Base-by-base conservation (phyloP, 1,140 invertebrate species). In the Bombus confusus region DNA sequence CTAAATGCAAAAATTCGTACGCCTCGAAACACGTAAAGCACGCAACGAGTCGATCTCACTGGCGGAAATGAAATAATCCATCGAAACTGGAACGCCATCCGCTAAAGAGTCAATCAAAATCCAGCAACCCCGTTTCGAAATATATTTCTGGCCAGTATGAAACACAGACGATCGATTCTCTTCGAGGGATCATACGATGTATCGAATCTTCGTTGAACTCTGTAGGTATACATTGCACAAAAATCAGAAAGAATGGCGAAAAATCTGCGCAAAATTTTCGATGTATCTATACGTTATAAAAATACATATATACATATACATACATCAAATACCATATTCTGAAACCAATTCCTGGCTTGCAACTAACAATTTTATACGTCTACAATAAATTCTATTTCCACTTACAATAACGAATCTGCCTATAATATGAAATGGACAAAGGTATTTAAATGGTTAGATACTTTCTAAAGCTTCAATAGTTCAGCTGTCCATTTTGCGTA, bases 61-160 rank as follows among this genome's bases (percentile, higher is more conserved):
- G 72, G 18, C 74, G 47, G 47, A 57, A 76, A 76, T 76, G 74
- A 76, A 76, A 76, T 76, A 76, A 76, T 76, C 74, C 74, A 59
- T 76, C 47, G 74, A 76, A n/a, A 74, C 39, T 31, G 41, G 73
- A 52, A 31, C 47, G 74, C 47, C 47, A 47, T 28, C 34, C 47
- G 31, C 22, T 76, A 76, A 76, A 76, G 74, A 59, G 74, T 76
- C 74, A 76, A 76, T 76, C 47, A 76, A 59, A 76, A 76, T 37
- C 74, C 74, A 41, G 74, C 47, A 59, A 37, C 31, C 74, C 47
- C 47, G 43, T 76, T 76, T 76, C 74, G 13, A 34, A 76, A 76
- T 76, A 76, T 37, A 76, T 76, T 57, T 57, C 74, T 31, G n/a
- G 4, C 18, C 73, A 22, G 18, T 31, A 34, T 47, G 59, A 74